These are phyloP conservation scores for Apamea anceps DNA, from an alignment of 2,888 invertebrate species.

Conservation along the genomic window DNA sequence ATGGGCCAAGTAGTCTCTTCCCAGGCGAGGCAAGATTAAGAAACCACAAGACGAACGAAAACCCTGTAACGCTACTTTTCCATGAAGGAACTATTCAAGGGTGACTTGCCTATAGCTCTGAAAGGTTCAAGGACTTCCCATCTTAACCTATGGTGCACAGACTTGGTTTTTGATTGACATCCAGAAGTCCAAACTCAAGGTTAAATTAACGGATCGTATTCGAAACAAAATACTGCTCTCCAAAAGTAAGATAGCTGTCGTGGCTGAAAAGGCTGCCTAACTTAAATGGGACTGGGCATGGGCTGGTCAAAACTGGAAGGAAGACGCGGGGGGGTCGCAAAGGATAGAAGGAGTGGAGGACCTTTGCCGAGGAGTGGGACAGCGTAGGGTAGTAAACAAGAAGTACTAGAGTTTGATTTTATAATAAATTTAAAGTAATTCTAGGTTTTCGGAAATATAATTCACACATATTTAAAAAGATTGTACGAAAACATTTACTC, in stretches of 20 bases:
- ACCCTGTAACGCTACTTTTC: no score
- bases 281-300: not conserved
- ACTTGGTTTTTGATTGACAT: not conserved
- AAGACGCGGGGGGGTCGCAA: no score
- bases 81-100: not conserved
- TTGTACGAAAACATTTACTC: no score
- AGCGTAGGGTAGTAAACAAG: not conserved
- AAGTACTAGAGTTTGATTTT: no score
- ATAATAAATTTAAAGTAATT: no score
- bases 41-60: not conserved
- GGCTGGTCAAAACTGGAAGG: not conserved
- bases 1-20: no score
- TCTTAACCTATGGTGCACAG: not conserved
- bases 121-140: not conserved
- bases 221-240: not conserved
- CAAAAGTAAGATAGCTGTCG: not conserved
- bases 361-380: not conserved
- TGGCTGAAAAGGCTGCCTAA: not conserved
- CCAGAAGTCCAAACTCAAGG: not conserved
- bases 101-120: not conserved
- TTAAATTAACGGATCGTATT: not conserved
- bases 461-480: no score
- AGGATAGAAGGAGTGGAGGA: not conserved
- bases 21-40: not conserved
- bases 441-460: no score